These are phyloP conservation scores for Cremastobaeus sp. DNA, from an alignment of 2,888 invertebrate genomes.

Conservation along the genomic window DNA sequence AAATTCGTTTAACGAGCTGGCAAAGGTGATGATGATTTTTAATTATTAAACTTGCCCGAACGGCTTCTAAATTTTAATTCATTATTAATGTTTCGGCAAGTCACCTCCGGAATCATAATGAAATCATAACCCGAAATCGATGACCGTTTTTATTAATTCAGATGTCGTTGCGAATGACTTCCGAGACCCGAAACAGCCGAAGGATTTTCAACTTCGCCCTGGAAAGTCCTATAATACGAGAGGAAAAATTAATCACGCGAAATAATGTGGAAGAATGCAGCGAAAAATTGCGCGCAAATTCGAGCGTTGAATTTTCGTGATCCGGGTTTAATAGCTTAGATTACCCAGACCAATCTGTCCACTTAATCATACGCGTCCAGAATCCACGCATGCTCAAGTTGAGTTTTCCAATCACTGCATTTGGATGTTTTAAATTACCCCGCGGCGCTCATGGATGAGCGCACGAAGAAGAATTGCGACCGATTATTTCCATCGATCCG, in stretches of 20 bases:
- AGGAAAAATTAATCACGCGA: conserved; percentile 18
- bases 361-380: conserved; percentile 44
- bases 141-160: too few relatives aligned
- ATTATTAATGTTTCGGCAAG: too few relatives aligned
- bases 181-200: too few relatives aligned
- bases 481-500: conserved; percentile 64
- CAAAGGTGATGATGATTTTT: neutral
- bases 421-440: conserved; percentile 69
- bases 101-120: too few relatives aligned
- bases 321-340: conserved; percentile 41
- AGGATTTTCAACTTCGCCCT: too few relatives aligned
- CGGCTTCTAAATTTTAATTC: too few relatives aligned
- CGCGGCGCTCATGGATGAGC: conserved; percentile 67
- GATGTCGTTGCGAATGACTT: too few relatives aligned
- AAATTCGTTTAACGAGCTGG: conserved; percentile 8
- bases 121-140: neutral
- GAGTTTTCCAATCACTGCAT: conserved; percentile 72
- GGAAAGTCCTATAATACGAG: too few relatives aligned
- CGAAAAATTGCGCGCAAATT: conserved; percentile 40
- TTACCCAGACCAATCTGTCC: conserved; percentile 45
- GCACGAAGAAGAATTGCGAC: conserved; percentile 67
- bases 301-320: conserved; percentile 41
- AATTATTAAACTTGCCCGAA: too few relatives aligned
- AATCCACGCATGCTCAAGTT: conserved; percentile 63
- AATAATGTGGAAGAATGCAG: conserved; percentile 33